Conservation (phyloP, 2,888 invertebrate species). For the Hirtodrosophila cameraria region DNA sequence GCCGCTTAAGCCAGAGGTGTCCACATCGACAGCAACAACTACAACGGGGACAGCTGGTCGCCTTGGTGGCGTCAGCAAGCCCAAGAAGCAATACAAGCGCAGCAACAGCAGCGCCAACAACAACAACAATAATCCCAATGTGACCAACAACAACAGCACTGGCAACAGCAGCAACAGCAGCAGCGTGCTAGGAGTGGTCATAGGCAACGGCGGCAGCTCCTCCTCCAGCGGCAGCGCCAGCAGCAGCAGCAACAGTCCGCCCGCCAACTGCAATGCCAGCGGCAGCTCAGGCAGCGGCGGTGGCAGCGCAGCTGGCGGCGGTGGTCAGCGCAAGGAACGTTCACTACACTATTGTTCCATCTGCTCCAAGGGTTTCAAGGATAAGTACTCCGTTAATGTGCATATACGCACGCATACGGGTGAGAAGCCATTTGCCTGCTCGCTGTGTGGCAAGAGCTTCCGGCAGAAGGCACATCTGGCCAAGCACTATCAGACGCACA, state of each 20-base stretch:
- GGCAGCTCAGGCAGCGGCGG: slow-evolving; percentile 73
- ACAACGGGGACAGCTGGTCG: slow-evolving; percentile 26
- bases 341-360: slow-evolving; percentile 96
- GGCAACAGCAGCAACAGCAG: slow-evolving; percentile 61
- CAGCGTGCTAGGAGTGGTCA: slow-evolving; percentile 55
- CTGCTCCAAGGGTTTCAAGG: slow-evolving; percentile 96
- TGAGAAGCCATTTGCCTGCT: slow-evolving; percentile 98
- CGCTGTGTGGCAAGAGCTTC: slow-evolving; percentile 96
- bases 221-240: slow-evolving; percentile 71
- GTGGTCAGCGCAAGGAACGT: slow-evolving; percentile 90
- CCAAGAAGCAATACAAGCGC: slow-evolving; percentile 89
- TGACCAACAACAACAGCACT: slow-evolving; percentile 81
- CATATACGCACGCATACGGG: slow-evolving; percentile 99
- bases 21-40: slow-evolving; percentile 84
- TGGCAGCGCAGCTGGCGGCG: slow-evolving; percentile 83
- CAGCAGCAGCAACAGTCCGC: slow-evolving; percentile 79
- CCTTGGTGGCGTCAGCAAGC: slow-evolving; percentile 85
- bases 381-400: slow-evolving; percentile 98
- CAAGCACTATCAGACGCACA: slow-evolving; percentile 96
- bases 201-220: slow-evolving; percentile 72
- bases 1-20: slow-evolving; percentile 84
- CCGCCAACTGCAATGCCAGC: slow-evolving; percentile 72
- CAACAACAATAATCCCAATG: slow-evolving; percentile 84
- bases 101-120: slow-evolving; percentile 83
- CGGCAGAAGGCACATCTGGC: slow-evolving; percentile 96